Evolutionary conservation across 2,888 invertebrate genomes (phyloP).

Genomic region (Leucophora obtusa): DNA sequence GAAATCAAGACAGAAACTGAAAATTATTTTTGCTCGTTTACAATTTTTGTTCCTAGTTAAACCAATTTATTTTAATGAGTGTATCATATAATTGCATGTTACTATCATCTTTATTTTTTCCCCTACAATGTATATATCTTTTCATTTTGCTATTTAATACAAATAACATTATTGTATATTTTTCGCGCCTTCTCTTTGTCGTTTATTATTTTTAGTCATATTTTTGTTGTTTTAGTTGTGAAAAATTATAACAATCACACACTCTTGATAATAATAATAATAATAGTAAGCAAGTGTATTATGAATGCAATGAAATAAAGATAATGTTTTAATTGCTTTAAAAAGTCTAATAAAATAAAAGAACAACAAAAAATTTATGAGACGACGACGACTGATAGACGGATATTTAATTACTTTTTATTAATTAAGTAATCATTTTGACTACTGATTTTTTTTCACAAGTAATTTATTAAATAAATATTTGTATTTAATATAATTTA

Average conservation of each 20-base stretch:
- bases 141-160: slow-evolving; percentile 29
- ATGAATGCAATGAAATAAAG: not conserved
- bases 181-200: slow-evolving; percentile 52
- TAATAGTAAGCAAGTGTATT: not conserved
- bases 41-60: too few species aligned
- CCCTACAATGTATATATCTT: slow-evolving; percentile 24
- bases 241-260: not conserved
- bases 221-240: not conserved
- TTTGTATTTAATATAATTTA: not conserved
- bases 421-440: slow-evolving; percentile 54
- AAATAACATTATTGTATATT: slow-evolving; percentile 37
- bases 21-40: too few species aligned
- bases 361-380: slow-evolving; percentile 22
- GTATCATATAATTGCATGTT: slow-evolving; percentile 11
- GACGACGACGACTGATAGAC: slow-evolving; percentile 20
- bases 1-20: too few species aligned
- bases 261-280: not conserved
- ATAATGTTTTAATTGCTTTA: slow-evolving; percentile 53
- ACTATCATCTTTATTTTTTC: slow-evolving; percentile 9
- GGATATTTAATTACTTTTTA: slow-evolving; percentile 51
- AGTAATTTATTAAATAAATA: not conserved
- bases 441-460: slow-evolving; percentile 51
- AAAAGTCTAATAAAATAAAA: slow-evolving; percentile 31
- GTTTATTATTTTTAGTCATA: not conserved
- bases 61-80: slow-evolving; percentile 1